Conservation (phyloP, 2,113 vertebrate species). For the Baryphthengus martii region DNA sequence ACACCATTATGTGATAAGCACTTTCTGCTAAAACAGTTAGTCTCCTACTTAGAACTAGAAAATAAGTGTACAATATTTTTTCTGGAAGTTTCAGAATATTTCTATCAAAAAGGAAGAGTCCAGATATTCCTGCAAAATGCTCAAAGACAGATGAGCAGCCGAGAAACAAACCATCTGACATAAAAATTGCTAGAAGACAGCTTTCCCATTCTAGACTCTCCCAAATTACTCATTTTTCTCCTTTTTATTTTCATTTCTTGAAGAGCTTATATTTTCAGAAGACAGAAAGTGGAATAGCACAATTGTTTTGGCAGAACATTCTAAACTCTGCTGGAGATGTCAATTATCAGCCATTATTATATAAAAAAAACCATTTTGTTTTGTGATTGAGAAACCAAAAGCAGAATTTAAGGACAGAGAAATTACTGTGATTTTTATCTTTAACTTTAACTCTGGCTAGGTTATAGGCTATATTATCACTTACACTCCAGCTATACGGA, state of each 20-base stretch:
- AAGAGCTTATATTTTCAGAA: not conserved
- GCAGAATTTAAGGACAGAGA: not conserved
- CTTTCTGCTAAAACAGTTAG: not conserved
- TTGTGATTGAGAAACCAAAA: slow-evolving; percentile 1
- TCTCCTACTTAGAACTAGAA: not conserved
- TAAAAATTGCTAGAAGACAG: not conserved
- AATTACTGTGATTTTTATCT: not conserved
- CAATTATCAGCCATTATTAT: not conserved
- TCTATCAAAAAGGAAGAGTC: not conserved
- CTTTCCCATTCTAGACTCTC: not conserved
- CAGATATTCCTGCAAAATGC: not conserved
- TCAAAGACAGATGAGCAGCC: not conserved
- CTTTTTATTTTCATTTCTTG: not conserved
- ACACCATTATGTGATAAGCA: not conserved
- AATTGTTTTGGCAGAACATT: not conserved
- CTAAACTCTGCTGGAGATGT: not conserved
- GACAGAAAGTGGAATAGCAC: not conserved
- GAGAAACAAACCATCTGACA: not conserved
- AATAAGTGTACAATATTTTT: not conserved
- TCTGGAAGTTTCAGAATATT: not conserved
- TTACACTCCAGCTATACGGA: not conserved
- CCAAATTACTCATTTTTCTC: not conserved
- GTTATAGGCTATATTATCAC: not conserved
- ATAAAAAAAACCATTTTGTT: not conserved
- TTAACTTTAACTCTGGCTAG: not conserved